Conservation (phyloP, 2,888 invertebrate species). For the Dysmachus trigonus region DNA sequence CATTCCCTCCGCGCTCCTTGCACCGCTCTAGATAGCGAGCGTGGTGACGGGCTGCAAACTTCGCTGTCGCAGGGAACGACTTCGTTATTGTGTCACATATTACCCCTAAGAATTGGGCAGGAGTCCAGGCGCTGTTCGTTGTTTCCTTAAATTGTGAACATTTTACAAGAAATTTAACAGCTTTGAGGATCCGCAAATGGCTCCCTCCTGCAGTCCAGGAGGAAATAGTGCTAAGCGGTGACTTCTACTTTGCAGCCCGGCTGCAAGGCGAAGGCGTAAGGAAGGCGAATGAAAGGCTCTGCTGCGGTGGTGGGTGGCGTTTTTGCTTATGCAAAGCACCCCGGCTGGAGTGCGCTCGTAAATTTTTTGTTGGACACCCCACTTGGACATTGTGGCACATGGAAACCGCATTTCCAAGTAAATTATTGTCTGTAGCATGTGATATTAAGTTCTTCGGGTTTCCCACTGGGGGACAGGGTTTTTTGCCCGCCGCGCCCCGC, state of each 20-base stretch:
- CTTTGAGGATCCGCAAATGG: constrained; percentile 34
- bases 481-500: neutral
- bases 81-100: constrained; percentile 40
- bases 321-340: constrained; percentile 31
- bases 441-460: constrained; percentile 43
- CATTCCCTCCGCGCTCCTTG: neutral
- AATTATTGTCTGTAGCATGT: constrained; percentile 43
- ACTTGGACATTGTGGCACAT: constrained; percentile 41
- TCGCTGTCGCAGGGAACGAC: constrained; percentile 24
- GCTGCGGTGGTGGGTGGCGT: constrained; percentile 5
- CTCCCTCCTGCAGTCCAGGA: neutral
- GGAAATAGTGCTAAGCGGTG: constrained; percentile 36
- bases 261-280: neutral
- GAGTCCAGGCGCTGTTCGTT: constrained; percentile 20
- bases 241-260: neutral
- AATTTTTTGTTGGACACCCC: constrained; percentile 41
- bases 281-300: neutral
- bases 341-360: neutral
- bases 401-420: constrained; percentile 42
- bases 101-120: constrained; percentile 36
- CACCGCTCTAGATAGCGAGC: neutral
- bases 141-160: constrained; percentile 39
- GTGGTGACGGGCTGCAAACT: constrained; percentile 36
- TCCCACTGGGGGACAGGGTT: constrained; percentile 12
- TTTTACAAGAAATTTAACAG: constrained; percentile 40